phyloP scores from a whole-genome alignment of 1,140 invertebrate genomes.

The Ceratosolen fusciceps region DNA sequence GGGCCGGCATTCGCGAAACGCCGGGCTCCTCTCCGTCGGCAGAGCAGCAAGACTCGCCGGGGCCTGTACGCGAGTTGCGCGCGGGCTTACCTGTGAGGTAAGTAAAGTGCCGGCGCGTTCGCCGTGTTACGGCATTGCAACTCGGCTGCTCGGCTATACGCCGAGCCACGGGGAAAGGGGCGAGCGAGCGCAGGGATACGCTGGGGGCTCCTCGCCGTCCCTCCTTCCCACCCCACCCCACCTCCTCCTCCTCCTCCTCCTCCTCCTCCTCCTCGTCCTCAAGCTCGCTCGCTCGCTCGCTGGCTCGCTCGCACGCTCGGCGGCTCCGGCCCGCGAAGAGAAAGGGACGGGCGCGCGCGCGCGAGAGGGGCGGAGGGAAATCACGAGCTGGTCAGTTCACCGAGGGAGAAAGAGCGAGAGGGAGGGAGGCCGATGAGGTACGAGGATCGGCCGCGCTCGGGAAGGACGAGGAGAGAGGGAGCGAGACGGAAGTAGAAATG shows the following conservation, averaged over 20 bases:
- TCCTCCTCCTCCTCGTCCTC: background rate
- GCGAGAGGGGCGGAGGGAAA: slow-evolving; percentile 34
- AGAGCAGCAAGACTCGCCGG: slow-evolving; percentile 6
- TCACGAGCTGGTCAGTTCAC: slow-evolving; percentile 29
- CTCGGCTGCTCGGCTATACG: slow-evolving; percentile 51
- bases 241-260: background rate
- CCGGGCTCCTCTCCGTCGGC: slow-evolving; percentile 17
- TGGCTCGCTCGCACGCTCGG: background rate
- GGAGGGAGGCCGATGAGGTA: slow-evolving; percentile 41
- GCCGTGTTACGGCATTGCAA: slow-evolving; percentile 70
- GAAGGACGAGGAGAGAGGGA: slow-evolving; percentile 48
- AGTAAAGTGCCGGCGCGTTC: slow-evolving; percentile 66
- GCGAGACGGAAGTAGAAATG: slow-evolving; percentile 41
- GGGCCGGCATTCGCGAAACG: background rate
- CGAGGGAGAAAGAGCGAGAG: slow-evolving; percentile 30
- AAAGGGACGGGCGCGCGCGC: slow-evolving; percentile 33
- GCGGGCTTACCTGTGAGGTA: slow-evolving; percentile 70
- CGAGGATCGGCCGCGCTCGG: slow-evolving; percentile 48
- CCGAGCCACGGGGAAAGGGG: slow-evolving; percentile 38
- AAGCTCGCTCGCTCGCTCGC: background rate
- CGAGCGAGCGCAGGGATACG: slow-evolving; percentile 27
- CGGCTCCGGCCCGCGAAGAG: background rate
- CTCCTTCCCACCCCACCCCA: background rate
- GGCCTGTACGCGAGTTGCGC: slow-evolving; percentile 50
- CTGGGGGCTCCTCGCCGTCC: slow-evolving; percentile 4